Conservation (phyloP, 2,888 invertebrate genomes). For the Nemotelus nigrinus region DNA sequence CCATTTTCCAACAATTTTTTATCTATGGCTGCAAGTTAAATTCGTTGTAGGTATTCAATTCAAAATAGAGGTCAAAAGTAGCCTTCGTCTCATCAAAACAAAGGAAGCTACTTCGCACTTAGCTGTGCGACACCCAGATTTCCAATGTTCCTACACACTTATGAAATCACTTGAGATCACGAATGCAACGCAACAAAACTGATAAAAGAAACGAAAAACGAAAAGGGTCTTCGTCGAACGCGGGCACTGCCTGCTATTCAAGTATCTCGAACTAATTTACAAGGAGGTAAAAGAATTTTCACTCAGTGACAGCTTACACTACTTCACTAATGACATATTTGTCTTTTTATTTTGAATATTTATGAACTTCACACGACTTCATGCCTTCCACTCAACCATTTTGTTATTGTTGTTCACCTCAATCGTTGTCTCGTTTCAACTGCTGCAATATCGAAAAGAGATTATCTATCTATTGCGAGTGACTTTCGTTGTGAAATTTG, state of each 20-base stretch:
- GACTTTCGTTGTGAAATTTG: too few species aligned
- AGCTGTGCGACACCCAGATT: background rate
- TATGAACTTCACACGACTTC: slow-evolving; percentile 26
- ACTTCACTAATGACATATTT: slow-evolving; percentile 37
- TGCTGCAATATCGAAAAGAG: too few species aligned
- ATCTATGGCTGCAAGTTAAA: background rate
- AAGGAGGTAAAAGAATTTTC: slow-evolving; percentile 33
- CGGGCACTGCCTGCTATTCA: slow-evolving; percentile 8
- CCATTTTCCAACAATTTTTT: slow-evolving; percentile 50
- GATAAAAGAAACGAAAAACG: slow-evolving; percentile 37
- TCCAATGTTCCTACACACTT: background rate
- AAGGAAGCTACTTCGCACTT: slow-evolving; percentile 13
- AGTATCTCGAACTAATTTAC: background rate
- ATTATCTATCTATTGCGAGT: too few species aligned
- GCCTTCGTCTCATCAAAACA: slow-evolving; percentile 36
- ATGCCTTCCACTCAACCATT: background rate
- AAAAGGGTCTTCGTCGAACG: background rate
- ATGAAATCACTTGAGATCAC: slow-evolving; percentile 8
- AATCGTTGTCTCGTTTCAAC: background rate
- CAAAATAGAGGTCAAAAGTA: background rate
- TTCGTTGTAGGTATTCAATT: background rate
- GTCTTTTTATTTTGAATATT: slow-evolving; percentile 35
- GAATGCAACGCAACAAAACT: slow-evolving; percentile 21
- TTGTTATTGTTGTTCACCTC: slow-evolving; percentile 11
- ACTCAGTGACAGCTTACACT: slow-evolving; percentile 37